phyloP scores from a whole-genome alignment of 92 coral and sea anemone genomes.

The Metridium senile region DNA sequence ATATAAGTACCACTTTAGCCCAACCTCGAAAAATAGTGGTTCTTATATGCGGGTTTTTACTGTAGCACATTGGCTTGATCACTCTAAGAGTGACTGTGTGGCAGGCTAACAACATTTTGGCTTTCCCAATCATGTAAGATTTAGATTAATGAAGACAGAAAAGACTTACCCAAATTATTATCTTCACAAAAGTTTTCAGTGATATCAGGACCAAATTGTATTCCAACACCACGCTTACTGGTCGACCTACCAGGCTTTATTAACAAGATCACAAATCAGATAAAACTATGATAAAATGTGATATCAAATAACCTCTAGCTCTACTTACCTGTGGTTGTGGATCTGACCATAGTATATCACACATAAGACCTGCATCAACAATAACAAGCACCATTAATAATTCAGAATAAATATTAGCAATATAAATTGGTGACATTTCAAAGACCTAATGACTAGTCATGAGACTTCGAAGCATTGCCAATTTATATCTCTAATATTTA shows the following conservation, averaged over 20 bases:
- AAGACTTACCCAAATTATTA: constrained; percentile 87
- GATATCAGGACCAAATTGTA: constrained; percentile 97
- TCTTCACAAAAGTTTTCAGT: constrained; percentile 81
- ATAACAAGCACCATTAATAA: background rate
- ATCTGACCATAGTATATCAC: constrained; percentile 98
- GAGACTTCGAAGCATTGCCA: no score
- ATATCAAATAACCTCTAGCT: background rate
- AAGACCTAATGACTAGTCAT: no score
- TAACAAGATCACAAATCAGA: background rate
- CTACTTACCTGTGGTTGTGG: constrained; percentile 85
- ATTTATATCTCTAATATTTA: no score
- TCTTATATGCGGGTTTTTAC: no score
- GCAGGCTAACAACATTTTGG: no score
- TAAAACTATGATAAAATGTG: background rate
- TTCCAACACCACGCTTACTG: constrained; percentile 95
- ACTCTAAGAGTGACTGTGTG: no score
- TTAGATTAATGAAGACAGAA: no score
- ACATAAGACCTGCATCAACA: constrained; percentile 80
- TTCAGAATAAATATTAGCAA: background rate
- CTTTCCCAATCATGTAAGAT: no score
- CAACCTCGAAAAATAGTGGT: no score
- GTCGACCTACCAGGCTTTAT: constrained; percentile 90
- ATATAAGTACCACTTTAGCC: no score
- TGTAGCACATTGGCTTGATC: no score
- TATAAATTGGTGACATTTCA: no score